Evolutionary conservation across 2,888 invertebrate genomes (phyloP).

Genomic region (Sinelater perroti): DNA sequence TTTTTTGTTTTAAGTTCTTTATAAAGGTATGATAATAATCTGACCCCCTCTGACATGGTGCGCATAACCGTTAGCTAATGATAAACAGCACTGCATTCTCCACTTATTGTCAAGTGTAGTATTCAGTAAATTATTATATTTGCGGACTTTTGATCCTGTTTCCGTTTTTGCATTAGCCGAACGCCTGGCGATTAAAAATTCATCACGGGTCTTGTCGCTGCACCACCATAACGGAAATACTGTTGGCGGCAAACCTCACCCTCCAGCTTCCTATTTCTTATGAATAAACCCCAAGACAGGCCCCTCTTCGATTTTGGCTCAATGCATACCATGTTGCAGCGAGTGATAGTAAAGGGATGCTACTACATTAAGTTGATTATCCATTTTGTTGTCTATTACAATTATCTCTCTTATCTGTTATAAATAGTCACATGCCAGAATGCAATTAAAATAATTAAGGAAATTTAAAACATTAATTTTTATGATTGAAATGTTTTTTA

Average conservation of each 20-base stretch:
- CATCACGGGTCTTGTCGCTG: not conserved
- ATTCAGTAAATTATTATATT: no score
- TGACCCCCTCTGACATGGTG: conserved; percentile 8
- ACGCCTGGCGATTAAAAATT: not conserved
- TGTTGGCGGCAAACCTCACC: conserved; percentile 16
- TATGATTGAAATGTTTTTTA: no score
- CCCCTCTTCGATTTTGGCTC: conserved; percentile 16
- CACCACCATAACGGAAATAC: conserved; percentile 4
- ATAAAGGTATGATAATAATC: conserved; percentile 28
- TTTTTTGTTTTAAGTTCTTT: conserved; percentile 28
- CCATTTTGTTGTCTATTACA: no score
- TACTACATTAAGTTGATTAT: conserved; percentile 9
- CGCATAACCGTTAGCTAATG: conserved; percentile 21
- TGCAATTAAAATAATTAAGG: no score
- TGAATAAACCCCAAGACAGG: conserved; percentile 13
- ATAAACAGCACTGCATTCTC: no score
- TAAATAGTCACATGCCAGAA: no score
- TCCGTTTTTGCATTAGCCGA: not conserved
- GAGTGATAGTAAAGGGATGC: not conserved
- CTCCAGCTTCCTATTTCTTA: conserved; percentile 20
- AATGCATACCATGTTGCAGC: conserved; percentile 9
- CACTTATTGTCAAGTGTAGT: no score
- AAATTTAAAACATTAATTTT: no score
- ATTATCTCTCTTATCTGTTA: no score
- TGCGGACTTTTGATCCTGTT: no score